A percentile compares a stretch with the other conserved stretches of the same genome.
phyloP scores from a whole-genome alignment of 35 echinoderm and acorn worm genomes.

The Lytechinus variegatus region DNA sequence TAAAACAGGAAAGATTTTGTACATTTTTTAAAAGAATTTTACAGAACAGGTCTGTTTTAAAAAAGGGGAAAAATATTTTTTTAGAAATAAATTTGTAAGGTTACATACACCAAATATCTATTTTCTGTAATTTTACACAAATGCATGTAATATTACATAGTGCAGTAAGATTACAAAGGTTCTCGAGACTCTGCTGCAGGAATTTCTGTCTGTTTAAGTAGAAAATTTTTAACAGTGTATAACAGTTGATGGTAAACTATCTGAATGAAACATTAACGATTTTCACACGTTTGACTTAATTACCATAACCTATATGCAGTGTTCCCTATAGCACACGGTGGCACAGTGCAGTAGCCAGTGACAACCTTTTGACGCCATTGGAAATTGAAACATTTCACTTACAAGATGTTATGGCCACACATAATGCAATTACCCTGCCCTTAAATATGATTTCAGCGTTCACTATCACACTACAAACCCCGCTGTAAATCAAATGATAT shows the following conservation, averaged over 20 bases:
- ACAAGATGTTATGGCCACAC: background rate
- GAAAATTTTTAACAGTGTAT: background rate
- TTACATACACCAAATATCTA: no score
- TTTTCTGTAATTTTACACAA: no score
- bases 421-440: constrained; percentile 10
- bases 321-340: background rate
- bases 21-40: no score
- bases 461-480: background rate
- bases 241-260: background rate
- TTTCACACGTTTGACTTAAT: background rate
- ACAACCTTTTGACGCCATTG: background rate
- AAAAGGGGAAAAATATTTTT: no score
- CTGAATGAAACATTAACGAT: background rate
- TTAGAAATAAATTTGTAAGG: no score
- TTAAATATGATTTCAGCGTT: constrained; percentile 14
- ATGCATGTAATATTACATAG: no score
- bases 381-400: background rate
- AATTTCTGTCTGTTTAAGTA: background rate
- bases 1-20: no score
- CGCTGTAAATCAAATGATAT: constrained; percentile 19
- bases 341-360: background rate
- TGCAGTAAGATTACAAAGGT: no score
- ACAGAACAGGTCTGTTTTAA: no score
- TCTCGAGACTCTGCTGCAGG: background rate
- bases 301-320: constrained; percentile 3